These are phyloP conservation scores for Bombus superbus DNA, from an alignment of 1,140 invertebrate genomes.

Conservation along the genomic window DNA sequence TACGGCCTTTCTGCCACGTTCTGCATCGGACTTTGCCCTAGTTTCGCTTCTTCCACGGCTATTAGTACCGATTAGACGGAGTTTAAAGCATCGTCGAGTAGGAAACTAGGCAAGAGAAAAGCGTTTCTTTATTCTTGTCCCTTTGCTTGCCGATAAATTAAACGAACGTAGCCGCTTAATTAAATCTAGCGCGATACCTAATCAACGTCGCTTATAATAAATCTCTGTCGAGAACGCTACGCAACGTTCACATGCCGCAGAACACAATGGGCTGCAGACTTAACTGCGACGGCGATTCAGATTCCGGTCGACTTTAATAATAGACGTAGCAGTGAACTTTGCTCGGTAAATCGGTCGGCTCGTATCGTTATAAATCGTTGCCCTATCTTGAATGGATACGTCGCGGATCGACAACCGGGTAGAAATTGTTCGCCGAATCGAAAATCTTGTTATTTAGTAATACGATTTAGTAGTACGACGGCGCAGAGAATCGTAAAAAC, in stretches of 20 bases:
- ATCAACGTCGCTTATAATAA: not conserved
- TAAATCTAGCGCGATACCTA: not conserved
- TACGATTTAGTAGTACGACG: too few species aligned
- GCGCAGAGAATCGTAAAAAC: too few species aligned
- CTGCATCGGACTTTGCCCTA: constrained; percentile 17
- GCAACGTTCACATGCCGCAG: not conserved
- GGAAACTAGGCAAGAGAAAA: not conserved
- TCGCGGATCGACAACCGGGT: not conserved
- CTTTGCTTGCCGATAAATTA: too few species aligned
- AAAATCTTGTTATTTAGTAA: not conserved
- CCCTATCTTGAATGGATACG: not conserved
- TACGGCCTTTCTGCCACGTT: not conserved
- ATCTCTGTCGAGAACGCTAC: not conserved
- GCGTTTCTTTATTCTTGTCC: too few species aligned
- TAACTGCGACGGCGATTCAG: not conserved
- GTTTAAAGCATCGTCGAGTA: not conserved
- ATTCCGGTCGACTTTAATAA: constrained; percentile 18
- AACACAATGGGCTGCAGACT: not conserved
- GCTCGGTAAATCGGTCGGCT: constrained; percentile 25
- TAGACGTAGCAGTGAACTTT: constrained; percentile 34
- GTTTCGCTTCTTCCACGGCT: constrained; percentile 21
- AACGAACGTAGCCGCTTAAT: not conserved
- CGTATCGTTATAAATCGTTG: not conserved
- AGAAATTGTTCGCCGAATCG: not conserved
- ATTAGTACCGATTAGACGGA: constrained; percentile 44